Evolutionary conservation across 1,140 invertebrate genomes (phyloP).

Genomic region (Bombus terrestris): DNA sequence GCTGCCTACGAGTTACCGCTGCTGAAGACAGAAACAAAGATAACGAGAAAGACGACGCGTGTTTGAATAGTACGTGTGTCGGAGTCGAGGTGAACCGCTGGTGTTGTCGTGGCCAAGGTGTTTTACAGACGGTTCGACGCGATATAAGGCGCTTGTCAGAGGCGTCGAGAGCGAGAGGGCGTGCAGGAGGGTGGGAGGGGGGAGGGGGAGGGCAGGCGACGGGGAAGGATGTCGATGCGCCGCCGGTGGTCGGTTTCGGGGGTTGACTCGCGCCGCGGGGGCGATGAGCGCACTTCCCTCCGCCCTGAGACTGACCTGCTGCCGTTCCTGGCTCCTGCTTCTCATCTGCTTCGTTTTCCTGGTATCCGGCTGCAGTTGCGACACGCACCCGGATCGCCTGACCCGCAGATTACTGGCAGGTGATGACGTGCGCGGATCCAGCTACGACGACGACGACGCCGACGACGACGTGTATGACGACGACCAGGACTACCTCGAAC

Average conservation of each 20-base stretch:
- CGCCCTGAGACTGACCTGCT: conserved; percentile 80
- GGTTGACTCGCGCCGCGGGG: conserved; percentile 82
- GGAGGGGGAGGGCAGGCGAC: conserved; percentile 61
- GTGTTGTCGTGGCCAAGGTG: background rate
- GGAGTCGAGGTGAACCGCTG: background rate
- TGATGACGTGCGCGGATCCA: conserved; percentile 62
- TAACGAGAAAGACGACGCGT: background rate
- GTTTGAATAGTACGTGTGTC: background rate
- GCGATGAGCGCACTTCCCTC: conserved; percentile 82
- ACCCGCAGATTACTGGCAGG: conserved; percentile 39
- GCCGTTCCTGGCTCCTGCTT: conserved; percentile 75
- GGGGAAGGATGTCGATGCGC: conserved; percentile 81
- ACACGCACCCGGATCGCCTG: conserved; percentile 38
- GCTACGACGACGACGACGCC: conserved; percentile 62
- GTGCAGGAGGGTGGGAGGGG: conserved; percentile 60
- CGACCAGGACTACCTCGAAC: conserved; percentile 76
- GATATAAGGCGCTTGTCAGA: conserved; percentile 38
- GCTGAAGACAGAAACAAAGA: background rate
- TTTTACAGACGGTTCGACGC: conserved; percentile 13
- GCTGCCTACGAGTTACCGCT: background rate
- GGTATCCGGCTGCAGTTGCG: conserved; percentile 61
- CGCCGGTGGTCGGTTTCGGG: conserved; percentile 81
- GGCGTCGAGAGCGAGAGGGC: conserved; percentile 45
- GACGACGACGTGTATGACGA: conserved; percentile 61
- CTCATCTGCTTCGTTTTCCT: conserved; percentile 75